These are phyloP conservation scores for Menidia beryllina DNA, from an alignment of 2,113 vertebrate species.

Conservation along the genomic window DNA sequence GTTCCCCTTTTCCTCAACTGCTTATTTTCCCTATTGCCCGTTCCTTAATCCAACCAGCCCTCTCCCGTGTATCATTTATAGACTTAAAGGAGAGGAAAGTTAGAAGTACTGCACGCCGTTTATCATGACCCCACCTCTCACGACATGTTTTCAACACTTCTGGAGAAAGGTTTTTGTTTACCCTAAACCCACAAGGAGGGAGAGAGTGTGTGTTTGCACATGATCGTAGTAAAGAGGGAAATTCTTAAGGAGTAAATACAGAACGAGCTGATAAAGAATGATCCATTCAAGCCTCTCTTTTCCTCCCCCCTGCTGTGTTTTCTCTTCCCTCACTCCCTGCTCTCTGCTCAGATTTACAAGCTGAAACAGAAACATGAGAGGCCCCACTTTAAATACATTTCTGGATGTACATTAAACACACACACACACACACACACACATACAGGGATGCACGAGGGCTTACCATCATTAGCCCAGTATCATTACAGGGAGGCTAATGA, in stretches of 20 bases:
- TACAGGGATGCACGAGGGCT: background rate
- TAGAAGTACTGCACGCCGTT: background rate
- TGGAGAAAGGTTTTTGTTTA: too few relatives aligned
- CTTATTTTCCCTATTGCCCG: conserved; percentile 11
- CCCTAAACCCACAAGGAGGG: too few relatives aligned
- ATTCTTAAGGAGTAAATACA: too few relatives aligned
- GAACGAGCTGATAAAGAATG: conserved; percentile 18
- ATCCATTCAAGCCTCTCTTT: conserved; percentile 8
- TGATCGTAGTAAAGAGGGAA: too few relatives aligned
- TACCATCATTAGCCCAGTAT: conserved; percentile 43
- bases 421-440: background rate
- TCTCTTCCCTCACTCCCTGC: conserved; percentile 11
- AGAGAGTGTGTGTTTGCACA: too few relatives aligned
- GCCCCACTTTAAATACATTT: conserved; percentile 6
- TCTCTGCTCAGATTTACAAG: conserved; percentile 6
- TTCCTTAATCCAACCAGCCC: conserved; percentile 20
- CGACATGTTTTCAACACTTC: too few relatives aligned
- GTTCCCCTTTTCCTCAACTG: conserved; percentile 15
- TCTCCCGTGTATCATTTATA: background rate
- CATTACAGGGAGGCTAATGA: conserved; percentile 45
- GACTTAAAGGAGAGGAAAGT: background rate
- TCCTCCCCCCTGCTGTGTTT: background rate
- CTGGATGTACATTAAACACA: conserved; percentile 1
- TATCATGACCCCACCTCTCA: too few relatives aligned
- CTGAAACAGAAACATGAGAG: conserved; percentile 22